Conservation (phyloP, 1,140 invertebrate species). For the Euwallacea similis region DNA sequence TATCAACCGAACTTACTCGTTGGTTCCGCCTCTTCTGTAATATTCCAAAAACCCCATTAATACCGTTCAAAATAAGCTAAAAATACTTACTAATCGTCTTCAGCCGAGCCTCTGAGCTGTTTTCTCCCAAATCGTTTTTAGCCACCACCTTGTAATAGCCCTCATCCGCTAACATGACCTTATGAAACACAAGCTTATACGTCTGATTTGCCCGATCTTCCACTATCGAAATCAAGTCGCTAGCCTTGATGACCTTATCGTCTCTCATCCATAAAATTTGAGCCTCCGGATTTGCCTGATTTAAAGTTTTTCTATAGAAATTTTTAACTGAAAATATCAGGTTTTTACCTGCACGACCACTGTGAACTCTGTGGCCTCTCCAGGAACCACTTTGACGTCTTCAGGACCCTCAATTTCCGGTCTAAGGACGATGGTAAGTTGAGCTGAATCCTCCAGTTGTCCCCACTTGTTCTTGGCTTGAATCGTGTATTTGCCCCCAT, state of each 20-base stretch:
- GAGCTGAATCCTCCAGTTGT: slow-evolving; percentile 66
- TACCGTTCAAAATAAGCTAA: not conserved
- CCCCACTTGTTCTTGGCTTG: slow-evolving; percentile 78
- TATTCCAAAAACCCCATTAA: slow-evolving; percentile 22
- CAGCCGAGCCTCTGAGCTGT: slow-evolving; percentile 68
- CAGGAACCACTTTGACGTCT: slow-evolving; percentile 71
- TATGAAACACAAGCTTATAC: slow-evolving; percentile 70
- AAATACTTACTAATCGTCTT: slow-evolving; percentile 72
- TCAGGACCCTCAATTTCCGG: slow-evolving; percentile 75
- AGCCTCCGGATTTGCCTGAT: slow-evolving; percentile 74
- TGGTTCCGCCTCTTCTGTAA: slow-evolving; percentile 52
- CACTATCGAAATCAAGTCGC: slow-evolving; percentile 61
- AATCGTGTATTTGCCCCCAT: slow-evolving; percentile 82
- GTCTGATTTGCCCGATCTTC: slow-evolving; percentile 66
- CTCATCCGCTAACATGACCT: slow-evolving; percentile 70
- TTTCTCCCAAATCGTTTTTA: slow-evolving; percentile 75
- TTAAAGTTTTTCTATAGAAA: not conserved
- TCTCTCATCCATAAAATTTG: slow-evolving; percentile 75
- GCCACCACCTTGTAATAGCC: slow-evolving; percentile 79
- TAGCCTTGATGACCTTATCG: slow-evolving; percentile 62
- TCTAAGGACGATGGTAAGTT: slow-evolving; percentile 71
- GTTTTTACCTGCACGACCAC: slow-evolving; percentile 58
- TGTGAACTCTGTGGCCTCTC: slow-evolving; percentile 70
- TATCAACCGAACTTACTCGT: slow-evolving; percentile 47
- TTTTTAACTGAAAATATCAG: no score